phyloP scores from a whole-genome alignment of 2,113 vertebrate genomes.

The Bos indicus region DNA sequence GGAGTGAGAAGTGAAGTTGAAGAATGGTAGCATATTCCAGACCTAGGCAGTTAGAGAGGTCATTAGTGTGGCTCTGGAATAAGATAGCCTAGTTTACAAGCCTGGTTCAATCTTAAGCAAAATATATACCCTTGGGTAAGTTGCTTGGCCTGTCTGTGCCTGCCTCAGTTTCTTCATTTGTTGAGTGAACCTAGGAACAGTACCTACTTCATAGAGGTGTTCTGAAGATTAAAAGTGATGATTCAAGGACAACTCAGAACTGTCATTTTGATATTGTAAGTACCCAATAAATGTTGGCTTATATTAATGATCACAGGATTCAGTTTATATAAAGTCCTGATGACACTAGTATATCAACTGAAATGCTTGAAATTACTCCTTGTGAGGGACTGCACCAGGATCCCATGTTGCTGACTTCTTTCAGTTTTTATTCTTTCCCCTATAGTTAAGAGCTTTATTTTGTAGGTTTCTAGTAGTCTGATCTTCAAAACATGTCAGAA shows the following conservation, averaged over 20 bases:
- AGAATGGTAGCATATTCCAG: not conserved
- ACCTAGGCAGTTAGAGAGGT: not conserved
- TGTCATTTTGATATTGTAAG: not conserved
- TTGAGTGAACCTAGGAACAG: not conserved
- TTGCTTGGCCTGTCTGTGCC: not conserved
- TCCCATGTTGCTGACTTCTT: not conserved
- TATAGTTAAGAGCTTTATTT: not conserved
- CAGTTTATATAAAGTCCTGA: not conserved
- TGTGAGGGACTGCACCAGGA: not conserved
- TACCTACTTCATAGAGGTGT: not conserved
- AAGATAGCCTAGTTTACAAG: not conserved
- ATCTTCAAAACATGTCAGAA: slow-evolving; percentile 10
- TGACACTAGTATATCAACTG: not conserved
- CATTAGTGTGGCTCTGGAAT: not conserved
- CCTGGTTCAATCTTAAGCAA: not conserved
- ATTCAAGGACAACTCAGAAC: not conserved
- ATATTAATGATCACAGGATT: not conserved
- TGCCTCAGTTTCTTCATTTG: slow-evolving; percentile 8
- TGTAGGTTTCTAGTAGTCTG: not conserved
- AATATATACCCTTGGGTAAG: not conserved
- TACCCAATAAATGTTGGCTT: not conserved
- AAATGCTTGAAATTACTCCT: not conserved
- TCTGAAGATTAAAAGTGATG: not conserved
- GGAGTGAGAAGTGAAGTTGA: not conserved
- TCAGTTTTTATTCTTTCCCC: not conserved